These are phyloP conservation scores for Euthynnus affinis DNA, from an alignment of 2,797 vertebrate genomes.

Conservation along the genomic window DNA sequence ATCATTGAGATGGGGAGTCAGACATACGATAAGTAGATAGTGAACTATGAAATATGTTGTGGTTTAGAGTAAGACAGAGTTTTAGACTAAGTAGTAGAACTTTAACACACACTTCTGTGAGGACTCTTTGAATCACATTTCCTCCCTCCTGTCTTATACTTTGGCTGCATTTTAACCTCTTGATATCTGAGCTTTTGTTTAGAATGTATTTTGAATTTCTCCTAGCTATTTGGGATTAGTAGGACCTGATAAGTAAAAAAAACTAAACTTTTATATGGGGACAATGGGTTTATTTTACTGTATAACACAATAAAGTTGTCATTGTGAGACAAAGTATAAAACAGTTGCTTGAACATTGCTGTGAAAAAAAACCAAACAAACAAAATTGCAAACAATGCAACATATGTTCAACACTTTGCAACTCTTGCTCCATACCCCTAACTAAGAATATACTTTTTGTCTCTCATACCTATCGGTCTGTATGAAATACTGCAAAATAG, in stretches of 20 bases:
- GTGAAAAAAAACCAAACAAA: too few relatives aligned
- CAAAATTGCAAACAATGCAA: too few relatives aligned
- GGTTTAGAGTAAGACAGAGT: neutral
- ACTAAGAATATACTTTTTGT: too few relatives aligned
- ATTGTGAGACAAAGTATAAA: too few relatives aligned
- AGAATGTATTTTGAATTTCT: too few relatives aligned
- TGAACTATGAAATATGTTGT: neutral
- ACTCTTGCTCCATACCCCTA: too few relatives aligned
- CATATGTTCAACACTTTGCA: too few relatives aligned
- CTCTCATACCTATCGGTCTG: too few relatives aligned
- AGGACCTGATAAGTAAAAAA: neutral
- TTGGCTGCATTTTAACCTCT: too few relatives aligned
- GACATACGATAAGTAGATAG: neutral
- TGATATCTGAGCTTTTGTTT: too few relatives aligned
- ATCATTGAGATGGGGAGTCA: conserved; percentile 14
- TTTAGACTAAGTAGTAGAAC: conserved; percentile 6
- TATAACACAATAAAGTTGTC: neutral
- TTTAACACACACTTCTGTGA: neutral
- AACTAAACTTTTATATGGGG: neutral
- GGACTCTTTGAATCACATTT: neutral
- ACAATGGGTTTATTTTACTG: neutral
- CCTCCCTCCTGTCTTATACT: neutral
- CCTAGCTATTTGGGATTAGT: neutral
- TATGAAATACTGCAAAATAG: too few relatives aligned
- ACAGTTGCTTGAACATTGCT: too few relatives aligned